Base-by-base conservation (phyloP, 2,888 invertebrate genomes). In the Alloplasta piceator region DNA sequence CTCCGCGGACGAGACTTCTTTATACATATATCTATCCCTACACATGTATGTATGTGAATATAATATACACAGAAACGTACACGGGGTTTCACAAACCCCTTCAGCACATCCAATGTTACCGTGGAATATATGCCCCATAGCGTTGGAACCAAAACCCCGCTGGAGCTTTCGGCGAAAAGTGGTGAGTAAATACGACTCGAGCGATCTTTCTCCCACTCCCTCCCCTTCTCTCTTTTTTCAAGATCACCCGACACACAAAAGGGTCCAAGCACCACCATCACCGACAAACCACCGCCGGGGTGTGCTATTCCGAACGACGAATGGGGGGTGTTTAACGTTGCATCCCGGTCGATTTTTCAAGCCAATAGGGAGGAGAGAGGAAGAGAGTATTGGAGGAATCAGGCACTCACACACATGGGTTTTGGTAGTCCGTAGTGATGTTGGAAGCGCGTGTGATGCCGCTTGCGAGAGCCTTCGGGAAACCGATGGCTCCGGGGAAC, bases 281-380 rank as follows among this genome's bases (percentile, higher is more conserved):
- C 74, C 43, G 58, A 50, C 38, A 75, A 82, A 78, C 67, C 71
- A 67, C 78, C 75, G 39, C 41, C 66, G 82, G 82, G 71, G 14
- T 61, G 71, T 55, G 70, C 82, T 61, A 67, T 82, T 82, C 26
- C 82, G 78, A 82, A 86, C 87, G 87, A 87, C 87, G 83, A 86
- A 86, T 86, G 85, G 89, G 86, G 85, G 87, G 85, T 89, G 88
- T 89, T 89, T 88, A 89, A 90, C 88, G 87, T 88, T 88, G 87
- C 87, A 89, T 89, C 86, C 86, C 87, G 86, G 86, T 84, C 87
- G 88, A 89, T 89, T 90, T 90, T 86, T 89, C 87, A 87, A 87
- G 84, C 87, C 86, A 87, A 89, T 86, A 85, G 84, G 7, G 14
- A 16, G 46, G 9, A 55, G 16, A 12, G 56, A 6, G 39, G 26